Evolutionary conservation across 2,113 vertebrate species (phyloP).

Genomic region (Microcebus tavaratra): DNA sequence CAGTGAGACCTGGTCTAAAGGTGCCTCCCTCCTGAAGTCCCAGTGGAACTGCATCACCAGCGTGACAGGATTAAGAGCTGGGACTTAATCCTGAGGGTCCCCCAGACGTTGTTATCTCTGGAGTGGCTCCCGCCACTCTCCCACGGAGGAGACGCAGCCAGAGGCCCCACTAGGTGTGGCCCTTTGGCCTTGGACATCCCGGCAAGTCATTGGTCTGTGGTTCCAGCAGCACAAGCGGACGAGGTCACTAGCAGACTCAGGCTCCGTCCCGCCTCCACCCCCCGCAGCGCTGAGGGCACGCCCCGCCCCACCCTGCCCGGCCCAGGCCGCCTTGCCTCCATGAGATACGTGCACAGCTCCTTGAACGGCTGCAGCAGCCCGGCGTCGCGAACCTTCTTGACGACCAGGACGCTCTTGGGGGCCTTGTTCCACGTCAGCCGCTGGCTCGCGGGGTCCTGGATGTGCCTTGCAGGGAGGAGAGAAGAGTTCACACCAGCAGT

Average conservation of each 20-base stretch:
- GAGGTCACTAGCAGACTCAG: neutral
- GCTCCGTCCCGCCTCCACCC: neutral
- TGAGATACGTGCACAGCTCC: conserved; percentile 94
- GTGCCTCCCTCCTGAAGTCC: neutral
- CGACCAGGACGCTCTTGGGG: conserved; percentile 97
- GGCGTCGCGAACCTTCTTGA: conserved; percentile 96
- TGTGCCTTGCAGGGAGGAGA: conserved; percentile 89
- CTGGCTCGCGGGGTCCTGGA: conserved; percentile 98
- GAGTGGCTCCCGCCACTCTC: neutral
- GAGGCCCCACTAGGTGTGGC: too few species aligned
- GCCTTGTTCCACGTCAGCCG: conserved; percentile 97
- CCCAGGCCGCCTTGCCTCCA: conserved; percentile 85
- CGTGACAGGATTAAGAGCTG: neutral
- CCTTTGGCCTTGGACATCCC: neutral
- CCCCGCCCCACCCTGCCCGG: neutral
- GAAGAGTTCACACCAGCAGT: neutral
- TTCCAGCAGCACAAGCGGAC: neutral
- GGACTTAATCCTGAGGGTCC: too few species aligned
- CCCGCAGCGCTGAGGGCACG: fast-evolving
- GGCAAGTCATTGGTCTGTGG: neutral
- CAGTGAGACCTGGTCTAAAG: neutral
- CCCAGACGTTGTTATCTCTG: neutral
- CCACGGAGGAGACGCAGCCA: too few species aligned
- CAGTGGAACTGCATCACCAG: fast-evolving
- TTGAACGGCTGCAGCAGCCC: conserved; percentile 96